These are phyloP conservation scores for Botrylloides violaceus DNA, from an alignment of 23 tunicate species.

Conservation along the genomic window DNA sequence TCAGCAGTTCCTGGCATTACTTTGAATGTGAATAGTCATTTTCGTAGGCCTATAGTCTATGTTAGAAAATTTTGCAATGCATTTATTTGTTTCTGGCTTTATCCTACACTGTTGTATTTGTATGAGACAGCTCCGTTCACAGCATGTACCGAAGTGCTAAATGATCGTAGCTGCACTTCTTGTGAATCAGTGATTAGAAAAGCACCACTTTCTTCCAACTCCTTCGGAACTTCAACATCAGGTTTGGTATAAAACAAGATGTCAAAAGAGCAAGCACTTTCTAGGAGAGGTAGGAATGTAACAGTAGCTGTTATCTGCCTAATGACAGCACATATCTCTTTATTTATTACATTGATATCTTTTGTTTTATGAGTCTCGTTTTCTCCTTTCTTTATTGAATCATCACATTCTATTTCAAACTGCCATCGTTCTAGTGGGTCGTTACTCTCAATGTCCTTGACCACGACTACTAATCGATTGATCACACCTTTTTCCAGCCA, in stretches of 20 bases:
- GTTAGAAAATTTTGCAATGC: not conserved
- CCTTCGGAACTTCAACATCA: conserved; percentile 49
- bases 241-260: conserved; percentile 66
- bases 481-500: conserved; percentile 83
- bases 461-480: conserved; percentile 62
- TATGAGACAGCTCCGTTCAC: conserved; percentile 92
- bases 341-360: conserved; percentile 48
- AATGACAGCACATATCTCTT: conserved; percentile 78
- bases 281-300: conserved; percentile 84
- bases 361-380: conserved; percentile 14
- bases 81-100: not conserved
- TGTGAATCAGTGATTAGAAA: conserved; percentile 65
- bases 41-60: not conserved
- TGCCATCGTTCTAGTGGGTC: conserved; percentile 93
- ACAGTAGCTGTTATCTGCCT: conserved; percentile 94
- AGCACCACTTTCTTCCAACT: conserved; percentile 78
- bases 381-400: conserved; percentile 3
- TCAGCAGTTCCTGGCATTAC: too few species aligned
- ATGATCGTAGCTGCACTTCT: conserved; percentile 77
- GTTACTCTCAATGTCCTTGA: conserved; percentile 65
- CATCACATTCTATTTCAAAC: conserved; percentile 61
- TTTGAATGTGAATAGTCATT: too few species aligned
- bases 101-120: conserved; percentile 43
- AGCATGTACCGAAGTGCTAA: conserved; percentile 74
- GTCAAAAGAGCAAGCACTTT: conserved; percentile 80